Evolutionary conservation across 2,113 vertebrate species (phyloP), one percentile per base, ranked within the genome.

Genomic region (Ailurus styani): DNA sequence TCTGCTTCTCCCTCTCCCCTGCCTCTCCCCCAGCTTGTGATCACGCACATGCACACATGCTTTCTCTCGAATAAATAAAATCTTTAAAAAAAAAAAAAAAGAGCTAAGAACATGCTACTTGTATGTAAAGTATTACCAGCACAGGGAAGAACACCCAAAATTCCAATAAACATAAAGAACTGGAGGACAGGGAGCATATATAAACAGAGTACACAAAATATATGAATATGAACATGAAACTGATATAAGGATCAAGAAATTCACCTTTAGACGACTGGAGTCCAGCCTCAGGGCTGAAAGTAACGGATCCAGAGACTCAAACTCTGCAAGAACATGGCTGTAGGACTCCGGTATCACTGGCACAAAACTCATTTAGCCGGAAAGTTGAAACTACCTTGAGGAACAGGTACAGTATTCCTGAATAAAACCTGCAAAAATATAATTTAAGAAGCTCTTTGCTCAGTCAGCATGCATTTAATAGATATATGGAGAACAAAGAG

Each of bases 221-320:
- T 50, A 87, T 3, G 14, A 89, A 34, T n/a, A 75, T 47, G n/a
- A 96, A 86, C 90, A 94, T 45, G n/a, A 90, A 87, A 62, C 37
- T 47, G 60, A 72, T 40, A 78, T 0, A 31, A 57, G 50, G 27
- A 92, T 90, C 7, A 88, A 91, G 27, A 97, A 97, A 94, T 85
- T 98, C 88, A 99, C 99, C 99, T 99, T 99, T 47, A 99, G 98
- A 54, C 99, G 99, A 98, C 99, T 99, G 2, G 99, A 99, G 98
- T 99, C 99, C 79, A 99, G 98, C 29, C 99, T 99, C n/a, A 99
- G 99, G 0, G 99, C 99, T 97, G 99, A 99, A 40, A 99, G 99
- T 91, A 99, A 98, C 0, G 99, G 99, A 96, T 99, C 99, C 81
- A 99, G 99, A 93, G 99, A 99, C 96, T 99, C 99, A 55, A 99